Evolutionary conservation across 1,140 invertebrate species (phyloP), one percentile per base, ranked within the genome.

Genomic region (Hermatobates lingyangjiaoensis): DNA sequence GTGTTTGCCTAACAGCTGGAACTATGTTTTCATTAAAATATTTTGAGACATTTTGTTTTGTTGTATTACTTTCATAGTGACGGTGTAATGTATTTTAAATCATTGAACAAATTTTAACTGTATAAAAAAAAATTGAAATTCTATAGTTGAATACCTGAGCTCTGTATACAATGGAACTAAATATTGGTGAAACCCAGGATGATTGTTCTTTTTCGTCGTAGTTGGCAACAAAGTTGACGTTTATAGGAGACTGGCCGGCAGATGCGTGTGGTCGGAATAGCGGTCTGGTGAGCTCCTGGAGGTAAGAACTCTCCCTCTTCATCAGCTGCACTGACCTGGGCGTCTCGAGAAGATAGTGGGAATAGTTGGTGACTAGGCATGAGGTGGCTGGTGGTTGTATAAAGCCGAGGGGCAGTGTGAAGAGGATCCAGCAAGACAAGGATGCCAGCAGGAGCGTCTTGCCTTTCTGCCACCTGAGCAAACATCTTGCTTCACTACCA

Each of bases 321-420:
- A 62, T 50, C 24, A 63, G 39, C 4, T 55, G 54, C 14, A 56
- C 59, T 0, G 60, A 52, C 40, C 68, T 66, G 4, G 74, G 73
- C 18, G 67, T 61, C 26, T 61, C 55, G 18, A 81, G 63, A 27
- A 66, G 64, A 54, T 68, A 72, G 27, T 77, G 72, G 0, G 81
- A 82, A 21, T 74, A 69, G 67, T 96, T 94, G 45, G 74, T 70
- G 27, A 83, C 70, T 57, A 89, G 73, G 64, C 95, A 98, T 5
- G 81, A 83, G 15, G 88, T 82, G 1, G 90, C 82, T 7, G 87
- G 80, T 0, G 95, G 94, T 61, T 94, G 84, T 51, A 98, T 85
- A 62, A 94, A 94, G 25, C 91, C 91, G 55, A 98, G 67, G 0
- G 92, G 87, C 45, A 97, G 71, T 5, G 94, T 98, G 68, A 98